phyloP scores from a whole-genome alignment of 2,888 invertebrate species.

The Augiades crinisus region DNA sequence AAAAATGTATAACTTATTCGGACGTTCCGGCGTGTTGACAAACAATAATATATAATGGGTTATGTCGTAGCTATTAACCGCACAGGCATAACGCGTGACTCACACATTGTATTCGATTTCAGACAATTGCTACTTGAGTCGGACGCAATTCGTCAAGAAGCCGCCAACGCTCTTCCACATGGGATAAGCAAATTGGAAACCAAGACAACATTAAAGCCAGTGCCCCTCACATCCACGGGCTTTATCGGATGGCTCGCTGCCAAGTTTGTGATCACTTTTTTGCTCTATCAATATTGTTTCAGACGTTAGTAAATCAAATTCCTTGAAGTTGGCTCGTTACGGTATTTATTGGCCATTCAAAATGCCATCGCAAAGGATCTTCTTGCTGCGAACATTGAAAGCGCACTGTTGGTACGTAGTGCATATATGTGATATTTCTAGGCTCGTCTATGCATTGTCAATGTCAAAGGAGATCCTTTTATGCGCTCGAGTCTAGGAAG shows the following conservation, averaged over 20 bases:
- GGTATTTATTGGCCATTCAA: conserved; percentile 5
- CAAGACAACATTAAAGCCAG: conserved; percentile 59
- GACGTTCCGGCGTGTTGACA: too few relatives aligned
- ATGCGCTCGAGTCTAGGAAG: neutral
- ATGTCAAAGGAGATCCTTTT: conserved; percentile 3
- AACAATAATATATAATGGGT: too few relatives aligned
- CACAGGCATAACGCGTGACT: neutral
- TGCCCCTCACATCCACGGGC: conserved; percentile 63
- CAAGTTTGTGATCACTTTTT: conserved; percentile 48
- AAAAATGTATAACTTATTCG: neutral
- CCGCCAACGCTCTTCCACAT: conserved; percentile 45
- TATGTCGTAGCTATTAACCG: neutral
- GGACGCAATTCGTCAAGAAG: conserved; percentile 48
- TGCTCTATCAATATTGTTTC: conserved; percentile 24
- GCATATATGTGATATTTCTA: neutral
- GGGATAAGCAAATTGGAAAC: conserved; percentile 40
- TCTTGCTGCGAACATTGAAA: neutral
- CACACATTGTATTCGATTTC: conserved; percentile 13
- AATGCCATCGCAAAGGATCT: conserved; percentile 7
- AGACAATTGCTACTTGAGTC: conserved; percentile 50
- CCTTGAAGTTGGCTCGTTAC: neutral
- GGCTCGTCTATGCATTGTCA: neutral
- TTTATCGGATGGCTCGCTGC: conserved; percentile 63
- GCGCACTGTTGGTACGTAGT: neutral
- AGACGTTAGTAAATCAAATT: conserved; percentile 15